phyloP scores from a whole-genome alignment of 2,888 invertebrate species.

The Chironomus tentans region DNA sequence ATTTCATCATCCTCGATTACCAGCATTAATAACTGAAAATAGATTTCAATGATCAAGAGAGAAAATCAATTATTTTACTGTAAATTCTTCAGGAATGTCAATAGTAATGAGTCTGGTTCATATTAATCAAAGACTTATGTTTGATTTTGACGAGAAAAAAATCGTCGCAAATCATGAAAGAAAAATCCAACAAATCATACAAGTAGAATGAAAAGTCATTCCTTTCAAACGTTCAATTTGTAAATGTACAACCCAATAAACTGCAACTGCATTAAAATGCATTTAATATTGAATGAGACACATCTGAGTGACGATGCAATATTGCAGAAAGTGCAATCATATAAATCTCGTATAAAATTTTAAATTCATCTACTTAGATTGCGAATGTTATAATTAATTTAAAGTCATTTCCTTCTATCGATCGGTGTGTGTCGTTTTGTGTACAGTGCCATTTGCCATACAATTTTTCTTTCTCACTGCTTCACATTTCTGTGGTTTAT shows the following conservation, averaged over 20 bases:
- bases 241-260: too few species aligned
- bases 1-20: too few species aligned
- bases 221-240: too few species aligned
- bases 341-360: conserved; percentile 1
- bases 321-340: neutral
- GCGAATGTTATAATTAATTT: conserved; percentile 23
- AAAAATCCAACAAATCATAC: neutral
- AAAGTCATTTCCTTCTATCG: conserved; percentile 21
- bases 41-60: too few species aligned
- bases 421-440: neutral
- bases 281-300: neutral
- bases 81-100: too few species aligned
- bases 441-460: neutral
- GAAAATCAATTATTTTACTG: too few species aligned
- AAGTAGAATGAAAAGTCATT: too few species aligned
- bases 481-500: neutral
- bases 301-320: neutral
- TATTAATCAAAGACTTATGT: too few species aligned
- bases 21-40: too few species aligned
- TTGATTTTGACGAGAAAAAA: too few species aligned
- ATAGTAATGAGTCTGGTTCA: too few species aligned
- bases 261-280: neutral
- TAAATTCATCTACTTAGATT: neutral
- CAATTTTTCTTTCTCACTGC: neutral
- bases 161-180: neutral